Base-by-base conservation (phyloP, 2,113 vertebrate genomes). In the Ctenodactylus gundi region DNA sequence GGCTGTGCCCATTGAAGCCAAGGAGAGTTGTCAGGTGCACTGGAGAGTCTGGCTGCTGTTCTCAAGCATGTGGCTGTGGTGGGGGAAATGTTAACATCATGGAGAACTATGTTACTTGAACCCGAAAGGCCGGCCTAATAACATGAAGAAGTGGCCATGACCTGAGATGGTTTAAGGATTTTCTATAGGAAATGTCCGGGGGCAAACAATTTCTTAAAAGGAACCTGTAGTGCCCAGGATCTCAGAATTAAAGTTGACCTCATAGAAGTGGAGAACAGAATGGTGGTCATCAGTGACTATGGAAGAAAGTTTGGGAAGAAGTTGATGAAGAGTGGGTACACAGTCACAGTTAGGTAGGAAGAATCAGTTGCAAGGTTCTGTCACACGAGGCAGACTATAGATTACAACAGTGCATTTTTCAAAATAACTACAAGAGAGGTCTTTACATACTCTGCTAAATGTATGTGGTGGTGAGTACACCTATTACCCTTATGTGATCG, bases 1-100 rank as follows among this genome's bases (percentile, higher is more conserved):
- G 85, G 95, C 70, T 93, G 72, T 96, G 73, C 84, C 88, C 90
- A 95, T 85, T 96, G 96, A 97, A 97, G 90, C 51, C 90, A 92
- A 93, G 94, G 57, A 95, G 90, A 88, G 81, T 88, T 92, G 67
- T 93, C 78, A 49, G 53, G 85, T 93, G 82, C 77, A 85, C 8
- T 49, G 93, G 78, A 76, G 78, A 95, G 68, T 78, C 76, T 90
- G 85, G 60, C 90, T 93, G 77, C 58, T 94, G 80, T 91, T 96
- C 83, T 91, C 83, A 94, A 94, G 92, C 60, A 73, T 77, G 87
- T 87, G 34, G 68, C 58, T 80, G 18, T 93, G 76, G 41, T 64
- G 34, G 90, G 67, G 90, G 70, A 94, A 91, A 85, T 73, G 67
- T 68, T 80, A 94, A n/a, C 55, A 53, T 55, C 21, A 84, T 44